A percentile compares a stretch with the other conserved stretches of the same genome.
phyloP scores from a whole-genome alignment of 2,888 invertebrate genomes.

The Philopedon plagiatum region DNA sequence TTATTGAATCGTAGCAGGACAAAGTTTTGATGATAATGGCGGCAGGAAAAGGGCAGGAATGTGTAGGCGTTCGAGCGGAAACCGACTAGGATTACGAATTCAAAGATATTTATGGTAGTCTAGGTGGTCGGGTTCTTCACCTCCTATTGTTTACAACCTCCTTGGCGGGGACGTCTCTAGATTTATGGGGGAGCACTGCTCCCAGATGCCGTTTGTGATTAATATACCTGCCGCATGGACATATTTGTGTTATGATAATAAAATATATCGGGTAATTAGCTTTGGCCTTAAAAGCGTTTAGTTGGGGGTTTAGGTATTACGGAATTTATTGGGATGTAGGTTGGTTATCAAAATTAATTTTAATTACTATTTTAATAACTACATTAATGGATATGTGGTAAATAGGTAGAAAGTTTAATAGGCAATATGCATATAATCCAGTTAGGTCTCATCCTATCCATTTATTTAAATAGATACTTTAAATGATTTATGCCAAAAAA shows the following conservation, averaged over 20 bases:
- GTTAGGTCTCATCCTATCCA: no score
- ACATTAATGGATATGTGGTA: no score
- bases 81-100: constrained; percentile 67
- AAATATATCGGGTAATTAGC: constrained; percentile 30
- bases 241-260: constrained; percentile 34
- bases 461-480: no score
- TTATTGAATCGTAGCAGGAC: constrained; percentile 39
- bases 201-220: constrained; percentile 40
- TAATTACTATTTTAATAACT: no score
- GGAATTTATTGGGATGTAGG: neutral
- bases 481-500: no score
- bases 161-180: constrained; percentile 67
- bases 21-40: constrained; percentile 48
- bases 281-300: neutral
- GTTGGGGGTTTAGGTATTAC: neutral
- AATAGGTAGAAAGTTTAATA: no score
- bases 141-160: constrained; percentile 67
- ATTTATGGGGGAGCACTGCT: constrained; percentile 61
- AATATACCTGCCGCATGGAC: constrained; percentile 35
- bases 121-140: constrained; percentile 67
- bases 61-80: constrained; percentile 65
- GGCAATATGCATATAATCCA: no score
- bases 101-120: constrained; percentile 68
- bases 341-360: neutral
- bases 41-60: constrained; percentile 45